Base-by-base conservation (phyloP, 2,113 vertebrate species). In the Carlito syrichta region DNA sequence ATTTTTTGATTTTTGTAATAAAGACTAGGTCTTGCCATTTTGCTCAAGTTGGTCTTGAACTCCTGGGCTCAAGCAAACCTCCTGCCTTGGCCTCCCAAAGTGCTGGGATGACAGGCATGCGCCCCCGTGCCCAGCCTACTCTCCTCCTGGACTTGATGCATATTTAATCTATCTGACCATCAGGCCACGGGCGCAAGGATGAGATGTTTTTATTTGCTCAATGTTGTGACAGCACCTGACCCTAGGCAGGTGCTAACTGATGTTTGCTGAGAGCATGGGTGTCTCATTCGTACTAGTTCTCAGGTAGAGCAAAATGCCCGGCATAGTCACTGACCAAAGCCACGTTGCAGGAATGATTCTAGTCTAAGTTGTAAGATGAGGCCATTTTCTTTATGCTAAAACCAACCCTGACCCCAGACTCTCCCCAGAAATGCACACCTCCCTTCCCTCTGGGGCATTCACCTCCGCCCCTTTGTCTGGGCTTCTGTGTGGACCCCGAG, bases 401-500 rank as follows among this genome's bases (percentile, higher is more conserved):
- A 32, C 13, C 84, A 71, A 71, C 58, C 35, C 22, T 69, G 76
- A 90, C 38, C 35, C 85, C 86, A 89, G 38, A 6, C 54, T 54
- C 35, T 56, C 32, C 22, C 93, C 68, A 35, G 60, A 69, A 85
- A 48, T 22, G 56, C 27, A 92, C 74, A 86, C 81, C 69, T 74
- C 89, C 94, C 84, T 86, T 50, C 86, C 89, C 77, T 62, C 86
- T 1, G 6, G 79, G 74, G 69, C 79, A 56, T 86, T 79, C 8
- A 12, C 76, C 56, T 54, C 43, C 58, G 8, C 56, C 86, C 52
- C 74, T 98, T 98, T 97, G 97, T 97, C 83, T 87, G 0, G 12
- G 96, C 50, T 95, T 95, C 91, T 60, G 43, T 38, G 38, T 71
- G 82, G 50, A 94, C 77, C 84, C 73, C 0, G 9, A 85, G 86